Percentiles rank a stretch among this genome's conserved stretches.
These are phyloP conservation scores for Haliclona indistincta DNA, from an alignment of 37 sponge, comb jelly and placozoan genomes.

Conservation along the genomic window DNA sequence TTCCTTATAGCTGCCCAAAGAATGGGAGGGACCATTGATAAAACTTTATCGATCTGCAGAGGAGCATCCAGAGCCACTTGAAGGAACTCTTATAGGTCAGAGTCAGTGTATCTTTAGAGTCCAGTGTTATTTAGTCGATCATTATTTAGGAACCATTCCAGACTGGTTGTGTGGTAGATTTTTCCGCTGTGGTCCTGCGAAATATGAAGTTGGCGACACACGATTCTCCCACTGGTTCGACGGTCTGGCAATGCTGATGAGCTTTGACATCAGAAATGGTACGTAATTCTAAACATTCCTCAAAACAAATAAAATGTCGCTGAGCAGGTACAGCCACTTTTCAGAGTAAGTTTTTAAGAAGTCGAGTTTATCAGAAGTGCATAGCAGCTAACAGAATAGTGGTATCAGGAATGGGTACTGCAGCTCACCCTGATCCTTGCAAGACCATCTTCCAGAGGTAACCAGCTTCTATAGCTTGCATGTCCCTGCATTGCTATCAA, in stretches of 20 bases:
- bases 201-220: constrained; percentile 26
- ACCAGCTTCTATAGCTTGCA: too few species aligned
- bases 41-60: too few species aligned
- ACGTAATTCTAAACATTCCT: too few species aligned
- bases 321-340: neutral
- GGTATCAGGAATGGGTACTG: constrained; percentile 1
- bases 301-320: too few species aligned
- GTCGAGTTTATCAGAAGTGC: neutral
- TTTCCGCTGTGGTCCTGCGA: constrained; percentile 12
- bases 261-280: constrained; percentile 23
- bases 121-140: too few species aligned
- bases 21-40: too few species aligned
- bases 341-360: constrained; percentile 6
- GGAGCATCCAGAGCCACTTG: too few species aligned
- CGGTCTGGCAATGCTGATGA: constrained; percentile 11
- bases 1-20: too few species aligned
- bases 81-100: too few species aligned
- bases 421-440: constrained; percentile 17
- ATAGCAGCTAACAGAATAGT: constrained; percentile 28
- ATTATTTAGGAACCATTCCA: constrained; percentile 2
- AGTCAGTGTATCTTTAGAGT: too few species aligned
- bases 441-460: constrained; percentile 29
- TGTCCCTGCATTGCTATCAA: too few species aligned
- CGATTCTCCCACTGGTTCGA: constrained; percentile 28
- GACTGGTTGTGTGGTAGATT: constrained; percentile 22